These are phyloP conservation scores for Agrochola circellaris DNA, from an alignment of 2,888 invertebrate genomes.

Conservation along the genomic window DNA sequence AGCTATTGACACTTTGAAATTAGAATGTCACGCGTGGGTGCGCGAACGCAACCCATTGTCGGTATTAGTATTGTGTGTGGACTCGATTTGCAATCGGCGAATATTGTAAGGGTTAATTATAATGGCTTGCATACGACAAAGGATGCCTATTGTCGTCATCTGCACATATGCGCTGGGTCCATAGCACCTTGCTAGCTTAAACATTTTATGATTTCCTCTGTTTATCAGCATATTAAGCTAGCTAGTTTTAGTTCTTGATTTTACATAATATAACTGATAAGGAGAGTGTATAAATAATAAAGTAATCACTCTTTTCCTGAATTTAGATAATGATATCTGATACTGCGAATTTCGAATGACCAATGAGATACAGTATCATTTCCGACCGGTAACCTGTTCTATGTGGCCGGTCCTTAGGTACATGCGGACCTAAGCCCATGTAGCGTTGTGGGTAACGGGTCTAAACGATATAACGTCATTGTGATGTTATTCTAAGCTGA, in stretches of 20 bases:
- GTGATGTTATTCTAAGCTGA: slow-evolving; percentile 74
- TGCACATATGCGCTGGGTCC: slow-evolving; percentile 46
- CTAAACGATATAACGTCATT: slow-evolving; percentile 67
- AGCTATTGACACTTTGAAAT: slow-evolving; percentile 86
- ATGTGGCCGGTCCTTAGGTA: slow-evolving; percentile 22
- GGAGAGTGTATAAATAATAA: slow-evolving; percentile 42
- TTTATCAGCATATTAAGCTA: slow-evolving; percentile 24
- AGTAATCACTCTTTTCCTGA: slow-evolving; percentile 51
- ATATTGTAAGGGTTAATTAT: slow-evolving; percentile 78
- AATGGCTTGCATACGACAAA: slow-evolving; percentile 64
- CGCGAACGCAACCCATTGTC: slow-evolving; percentile 85
- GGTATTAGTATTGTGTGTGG: slow-evolving; percentile 74
- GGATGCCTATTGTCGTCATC: slow-evolving; percentile 65
- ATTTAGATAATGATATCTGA: slow-evolving; percentile 55
- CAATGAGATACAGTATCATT: slow-evolving; percentile 45
- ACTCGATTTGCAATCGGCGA: slow-evolving; percentile 75
- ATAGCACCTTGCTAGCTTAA: slow-evolving; percentile 31
- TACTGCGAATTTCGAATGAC: slow-evolving; percentile 34
- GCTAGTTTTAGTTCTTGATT: slow-evolving; percentile 48
- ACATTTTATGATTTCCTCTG: slow-evolving; percentile 31
- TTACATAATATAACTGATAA: slow-evolving; percentile 49
- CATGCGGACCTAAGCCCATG: slow-evolving; percentile 34
- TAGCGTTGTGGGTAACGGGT: slow-evolving; percentile 60
- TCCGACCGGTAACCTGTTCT: slow-evolving; percentile 38
- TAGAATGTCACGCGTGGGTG: slow-evolving; percentile 89